Conservation (phyloP, 53 echinoderm and acorn worm genomes). For the Echinarachnius parma region DNA sequence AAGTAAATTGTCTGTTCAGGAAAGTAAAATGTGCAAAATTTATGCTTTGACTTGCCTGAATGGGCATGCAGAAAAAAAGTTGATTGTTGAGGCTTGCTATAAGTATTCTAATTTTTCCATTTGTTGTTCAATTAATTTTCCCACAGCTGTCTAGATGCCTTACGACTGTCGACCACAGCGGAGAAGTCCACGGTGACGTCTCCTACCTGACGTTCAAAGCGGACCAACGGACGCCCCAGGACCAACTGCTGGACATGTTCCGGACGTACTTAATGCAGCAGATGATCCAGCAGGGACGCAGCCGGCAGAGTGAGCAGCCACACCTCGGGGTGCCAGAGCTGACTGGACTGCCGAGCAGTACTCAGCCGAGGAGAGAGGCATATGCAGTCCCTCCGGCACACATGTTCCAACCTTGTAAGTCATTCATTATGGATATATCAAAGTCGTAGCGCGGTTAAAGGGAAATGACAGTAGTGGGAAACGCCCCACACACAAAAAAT, state of each 20-base stretch:
- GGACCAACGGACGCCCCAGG: conserved; percentile 17
- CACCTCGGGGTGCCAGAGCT: conserved; percentile 18
- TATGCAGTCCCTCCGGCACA: not conserved
- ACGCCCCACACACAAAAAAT: no score
- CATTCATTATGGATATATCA: no score
- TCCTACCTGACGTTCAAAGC: conserved; percentile 39
- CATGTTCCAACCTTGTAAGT: conserved; percentile 19
- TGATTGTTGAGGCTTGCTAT: no score
- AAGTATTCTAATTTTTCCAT: no score
- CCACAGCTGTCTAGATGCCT: conserved; percentile 32
- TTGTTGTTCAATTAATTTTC: no score
- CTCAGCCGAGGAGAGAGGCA: conserved; percentile 8
- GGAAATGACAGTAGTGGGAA: no score
- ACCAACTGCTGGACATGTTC: conserved; percentile 35
- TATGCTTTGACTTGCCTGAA: no score
- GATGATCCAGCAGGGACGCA: conserved; percentile 12
- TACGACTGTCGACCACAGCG: conserved; percentile 13
- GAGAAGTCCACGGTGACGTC: conserved; percentile 17
- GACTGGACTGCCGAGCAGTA: not conserved
- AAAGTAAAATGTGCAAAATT: no score
- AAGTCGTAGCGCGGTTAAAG: no score
- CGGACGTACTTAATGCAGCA: conserved; percentile 26
- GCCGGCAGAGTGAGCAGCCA: not conserved
- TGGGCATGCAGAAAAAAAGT: no score
- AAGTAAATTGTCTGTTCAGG: no score